phyloP scores from a whole-genome alignment of 2,113 vertebrate genomes.

The Oryzias melastigma region DNA sequence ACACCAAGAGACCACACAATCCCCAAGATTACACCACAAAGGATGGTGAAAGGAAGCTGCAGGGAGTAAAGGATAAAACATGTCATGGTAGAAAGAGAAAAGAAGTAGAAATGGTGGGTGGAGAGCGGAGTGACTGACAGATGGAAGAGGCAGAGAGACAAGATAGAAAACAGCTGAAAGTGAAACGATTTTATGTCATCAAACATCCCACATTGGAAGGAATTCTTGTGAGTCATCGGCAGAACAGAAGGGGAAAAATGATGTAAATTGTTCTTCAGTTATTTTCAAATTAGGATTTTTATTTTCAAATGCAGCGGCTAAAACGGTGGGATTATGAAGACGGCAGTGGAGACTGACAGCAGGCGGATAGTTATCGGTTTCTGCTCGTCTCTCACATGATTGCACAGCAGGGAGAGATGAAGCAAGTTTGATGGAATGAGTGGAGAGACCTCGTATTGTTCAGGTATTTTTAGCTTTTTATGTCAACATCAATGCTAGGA shows the following conservation, averaged over 20 bases:
- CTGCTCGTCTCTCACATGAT: conserved; percentile 50
- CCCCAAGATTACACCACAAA: conserved; percentile 65
- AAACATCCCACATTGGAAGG: not conserved
- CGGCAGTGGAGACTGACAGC: conserved; percentile 40
- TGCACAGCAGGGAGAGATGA: conserved; percentile 54
- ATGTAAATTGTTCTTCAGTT: conserved; percentile 14
- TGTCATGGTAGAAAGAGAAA: conserved; percentile 17
- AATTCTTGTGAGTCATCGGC: conserved; percentile 9
- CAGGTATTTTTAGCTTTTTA: conserved; percentile 60
- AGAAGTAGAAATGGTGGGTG: conserved; percentile 24
- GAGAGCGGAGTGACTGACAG: conserved; percentile 38
- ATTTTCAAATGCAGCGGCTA: conserved; percentile 5
- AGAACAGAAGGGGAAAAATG: conserved; percentile 16
- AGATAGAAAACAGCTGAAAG: conserved; percentile 19
- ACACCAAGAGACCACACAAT: conserved; percentile 70
- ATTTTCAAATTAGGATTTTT: conserved; percentile 21
- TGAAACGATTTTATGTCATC: conserved; percentile 19
- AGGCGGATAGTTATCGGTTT: conserved; percentile 49
- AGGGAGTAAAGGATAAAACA: conserved; percentile 40
- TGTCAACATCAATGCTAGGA: conserved; percentile 45
- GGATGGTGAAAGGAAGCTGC: conserved; percentile 41
- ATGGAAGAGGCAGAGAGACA: conserved; percentile 6
- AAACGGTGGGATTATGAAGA: conserved; percentile 30
- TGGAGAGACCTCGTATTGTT: conserved; percentile 36
- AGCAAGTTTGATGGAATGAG: conserved; percentile 45